These are phyloP conservation scores for Mycetomoellerius zeteki DNA, from an alignment of 1,140 invertebrate species.

Conservation along the genomic window DNA sequence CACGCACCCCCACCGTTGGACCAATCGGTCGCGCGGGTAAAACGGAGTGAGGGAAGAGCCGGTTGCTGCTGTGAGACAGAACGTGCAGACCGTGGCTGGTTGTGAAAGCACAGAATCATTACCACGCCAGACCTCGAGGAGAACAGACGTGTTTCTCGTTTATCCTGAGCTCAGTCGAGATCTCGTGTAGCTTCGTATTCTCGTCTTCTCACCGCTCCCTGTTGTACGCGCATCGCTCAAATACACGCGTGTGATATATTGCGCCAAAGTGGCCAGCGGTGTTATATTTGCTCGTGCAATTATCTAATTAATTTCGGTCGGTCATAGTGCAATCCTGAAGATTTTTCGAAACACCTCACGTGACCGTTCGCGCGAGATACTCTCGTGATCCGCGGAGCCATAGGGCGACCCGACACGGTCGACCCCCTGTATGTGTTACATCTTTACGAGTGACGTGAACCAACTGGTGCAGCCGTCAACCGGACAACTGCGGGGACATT, in stretches of 20 bases:
- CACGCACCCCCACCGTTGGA: constrained; percentile 49
- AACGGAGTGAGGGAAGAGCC: constrained; percentile 52
- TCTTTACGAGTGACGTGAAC: constrained; percentile 27
- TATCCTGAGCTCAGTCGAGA: constrained; percentile 83
- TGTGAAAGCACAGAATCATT: constrained; percentile 84
- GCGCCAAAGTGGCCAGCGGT: constrained; percentile 55
- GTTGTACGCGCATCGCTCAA: constrained; percentile 47
- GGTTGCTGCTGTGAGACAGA: constrained; percentile 68
- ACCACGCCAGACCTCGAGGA: constrained; percentile 85
- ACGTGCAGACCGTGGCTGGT: constrained; percentile 73
- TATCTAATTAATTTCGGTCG: background rate
- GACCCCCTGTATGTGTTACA: constrained; percentile 21
- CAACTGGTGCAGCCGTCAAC: constrained; percentile 16
- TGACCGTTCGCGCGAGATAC: background rate
- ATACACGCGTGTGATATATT: constrained; percentile 65
- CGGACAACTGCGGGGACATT: background rate
- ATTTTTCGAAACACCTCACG: constrained; percentile 27
- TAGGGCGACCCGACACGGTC: constrained; percentile 3
- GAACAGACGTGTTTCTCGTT: constrained; percentile 84
- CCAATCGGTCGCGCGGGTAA: constrained; percentile 65
- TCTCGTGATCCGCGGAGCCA: constrained; percentile 65
- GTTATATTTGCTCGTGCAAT: background rate
- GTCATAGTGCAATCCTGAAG: background rate
- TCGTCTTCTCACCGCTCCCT: constrained; percentile 35
- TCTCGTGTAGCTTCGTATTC: constrained; percentile 76